Evolutionary conservation across 2,888 invertebrate genomes (phyloP), one percentile per base, ranked within the genome.

Genomic region (Pristionchus maxplancki): DNA sequence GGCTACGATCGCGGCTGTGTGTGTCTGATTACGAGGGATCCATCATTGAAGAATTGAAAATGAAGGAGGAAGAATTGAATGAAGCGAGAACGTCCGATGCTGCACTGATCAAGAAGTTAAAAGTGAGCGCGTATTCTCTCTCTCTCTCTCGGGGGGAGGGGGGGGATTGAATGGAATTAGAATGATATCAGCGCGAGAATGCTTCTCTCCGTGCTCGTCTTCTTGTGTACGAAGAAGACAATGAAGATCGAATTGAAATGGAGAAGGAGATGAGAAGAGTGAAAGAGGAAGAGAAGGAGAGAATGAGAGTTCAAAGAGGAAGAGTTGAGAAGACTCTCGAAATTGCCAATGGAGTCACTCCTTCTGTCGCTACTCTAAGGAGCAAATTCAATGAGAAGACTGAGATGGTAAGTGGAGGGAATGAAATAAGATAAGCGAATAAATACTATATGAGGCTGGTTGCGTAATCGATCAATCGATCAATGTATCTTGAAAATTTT

Each of bases 191-290:
- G 91, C 83, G 93, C 15, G 93, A 93, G 88, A 89, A 89, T 50
- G 89, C 89, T 28, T 90, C 92, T 24, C 83, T 93, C 85, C 89
- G 89, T 62, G 85, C 88, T 24, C 89, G 93, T 24, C 87, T 93
- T 44, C 85, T 85, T 9, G 64, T 88, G 17, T 91, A 90, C 87
- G 94, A 94, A 88, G 89, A 89, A 82, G 91, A 90, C 11, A 89
- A 93, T 58, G 91, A 90, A 28, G 91, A 91, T 58, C 81, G 44
- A 40, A 74, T 67, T 64, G 90, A 67, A 48, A 92, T 88, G 89
- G 92, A 90, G 87, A 85, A 17, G 81, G 81, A 71, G 40, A 48
- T 74, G 34, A 50, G 87, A 58, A 87, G 78, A 74, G 53, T 84
- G 83, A 40, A 58, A n/a, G 58, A 84, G 34, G 86, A 64, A 6